Conservation (phyloP, 2,888 invertebrate genomes). For the Anagyrus pseudococci region DNA sequence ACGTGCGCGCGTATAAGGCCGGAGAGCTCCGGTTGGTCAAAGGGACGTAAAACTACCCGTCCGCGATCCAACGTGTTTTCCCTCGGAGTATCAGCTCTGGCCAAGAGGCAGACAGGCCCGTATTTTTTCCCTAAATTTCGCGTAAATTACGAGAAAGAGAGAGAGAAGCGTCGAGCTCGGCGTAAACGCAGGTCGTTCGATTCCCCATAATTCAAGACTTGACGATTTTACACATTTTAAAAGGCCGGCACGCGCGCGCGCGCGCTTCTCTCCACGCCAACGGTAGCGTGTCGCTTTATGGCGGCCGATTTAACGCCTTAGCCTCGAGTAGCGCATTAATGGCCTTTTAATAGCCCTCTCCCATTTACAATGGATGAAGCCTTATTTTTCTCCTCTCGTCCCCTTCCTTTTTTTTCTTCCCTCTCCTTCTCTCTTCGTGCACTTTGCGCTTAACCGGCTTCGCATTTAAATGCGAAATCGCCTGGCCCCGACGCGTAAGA, state of each 20-base stretch:
- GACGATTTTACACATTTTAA: conserved; percentile 14
- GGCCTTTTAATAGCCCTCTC: not conserved
- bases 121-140: conserved; percentile 9
- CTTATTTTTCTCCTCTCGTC: not conserved
- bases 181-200: conserved; percentile 1
- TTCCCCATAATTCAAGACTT: conserved; percentile 16
- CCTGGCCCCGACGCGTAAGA: not conserved
- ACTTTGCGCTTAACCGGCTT: not conserved
- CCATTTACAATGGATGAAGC: not conserved
- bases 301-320: not conserved
- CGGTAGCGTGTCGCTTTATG: not conserved
- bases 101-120: not conserved
- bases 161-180: not conserved
- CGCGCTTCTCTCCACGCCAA: not conserved
- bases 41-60: conserved; percentile 43
- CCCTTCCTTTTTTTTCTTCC: too few species aligned
- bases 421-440: too few species aligned
- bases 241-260: not conserved
- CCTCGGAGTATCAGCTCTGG: too few species aligned
- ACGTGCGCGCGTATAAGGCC: conserved; percentile 34
- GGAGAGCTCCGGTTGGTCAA: conserved; percentile 44
- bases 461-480: not conserved
- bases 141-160: conserved; percentile 21
- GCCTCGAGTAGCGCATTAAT: not conserved
- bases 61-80: not conserved